Base-by-base conservation (phyloP, 2,113 vertebrate genomes). In the Porphyrio hochstetteri region DNA sequence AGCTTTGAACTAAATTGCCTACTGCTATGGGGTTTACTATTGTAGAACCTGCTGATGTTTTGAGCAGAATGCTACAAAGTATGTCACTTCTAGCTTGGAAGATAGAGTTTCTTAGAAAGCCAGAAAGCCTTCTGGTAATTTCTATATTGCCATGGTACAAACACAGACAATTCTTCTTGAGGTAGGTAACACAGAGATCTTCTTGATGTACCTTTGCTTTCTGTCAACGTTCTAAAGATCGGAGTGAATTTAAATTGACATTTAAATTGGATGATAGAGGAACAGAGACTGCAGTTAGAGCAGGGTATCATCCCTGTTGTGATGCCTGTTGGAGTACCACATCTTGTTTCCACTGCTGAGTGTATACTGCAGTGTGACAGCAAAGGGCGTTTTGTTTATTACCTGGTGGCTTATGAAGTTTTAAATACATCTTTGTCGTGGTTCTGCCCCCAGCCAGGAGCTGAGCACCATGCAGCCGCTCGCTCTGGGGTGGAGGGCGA, bases 321-420 rank as follows among this genome's bases (percentile, higher is more conserved):
- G 64, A 7, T 79, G 33, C 7, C 24, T 56, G 13, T 52, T 68
- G 65, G 24, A 94, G 36, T 12, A 2, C 33, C 3, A 6, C 5
- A 10, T 96, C 77, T 57, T 1, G 0, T 93, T 94, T 68, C 55
- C 0, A 0, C 20, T 31, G 11, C 59, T 42, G 57, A 21, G 10
- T 68, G 79, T 71, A 21, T 64, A n/a, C 50, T 56, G 48, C 59
- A 56, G 35, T 28, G 8, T 80, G 88, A 56, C 12, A 46, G 71
- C 21, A 53, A 65, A 92, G 44, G 75, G 31, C 46, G 19, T 82
- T 93, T 90, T 78, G 29, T 71, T 44, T 71, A 10, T 53, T 87
- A 25, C 15, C 33, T 85, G 50, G 35, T 53, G 44, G 36, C 42
- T 84, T 79, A 42, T 2, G 1, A 25, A 87, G 36, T 72, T 90